Evolutionary conservation across 1,140 invertebrate genomes (phyloP), one percentile per base, ranked within the genome.

Genomic region (Vanessa atalanta): DNA sequence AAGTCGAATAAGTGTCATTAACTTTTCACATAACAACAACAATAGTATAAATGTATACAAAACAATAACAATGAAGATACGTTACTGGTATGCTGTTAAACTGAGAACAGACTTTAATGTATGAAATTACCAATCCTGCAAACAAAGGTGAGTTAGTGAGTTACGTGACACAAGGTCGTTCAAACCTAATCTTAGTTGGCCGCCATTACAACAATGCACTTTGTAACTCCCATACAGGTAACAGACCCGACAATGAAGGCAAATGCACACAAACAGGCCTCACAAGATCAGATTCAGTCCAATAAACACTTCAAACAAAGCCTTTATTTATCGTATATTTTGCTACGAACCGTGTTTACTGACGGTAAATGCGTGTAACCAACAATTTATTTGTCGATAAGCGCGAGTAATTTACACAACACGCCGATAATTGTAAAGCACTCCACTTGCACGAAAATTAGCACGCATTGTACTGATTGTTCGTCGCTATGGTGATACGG

Each of bases 401-500:
- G 26, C 66, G 67, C 60, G 65, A 65, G 48, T 68, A 74, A 76
- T 77, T 76, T 73, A 77, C 71, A 77, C 75, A 71, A 75, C 61
- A 47, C 75, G 55, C 78, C 50, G 66, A 70, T 73, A 72, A 76
- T 72, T 70, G 70, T 64, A 47, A 68, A 76, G 69, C 71, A 79
- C 51, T 73, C 70, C 50, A 73, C 53, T 60, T 68, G 67, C 53
- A 73, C 48, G 64, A 57, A 72, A 75, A 61, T 61, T 61, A 15
- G 26, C 26, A 57, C 20, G 61, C 26, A 23, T 68, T 68, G 66
- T 68, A 43, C 26, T 16, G 66, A 57, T 69, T 64, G 48, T 69
- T 43, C 50, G 67, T 75, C 50, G 79, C 83, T 73, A 89, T 89
- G 84, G 80, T 82, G 80, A 92, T 86, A 83, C 79, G 53, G 20